Percentiles rank a stretch among this genome's conserved stretches.
These are phyloP conservation scores for Proisotoma minuta DNA, from an alignment of 2,888 invertebrate genomes.

Conservation along the genomic window DNA sequence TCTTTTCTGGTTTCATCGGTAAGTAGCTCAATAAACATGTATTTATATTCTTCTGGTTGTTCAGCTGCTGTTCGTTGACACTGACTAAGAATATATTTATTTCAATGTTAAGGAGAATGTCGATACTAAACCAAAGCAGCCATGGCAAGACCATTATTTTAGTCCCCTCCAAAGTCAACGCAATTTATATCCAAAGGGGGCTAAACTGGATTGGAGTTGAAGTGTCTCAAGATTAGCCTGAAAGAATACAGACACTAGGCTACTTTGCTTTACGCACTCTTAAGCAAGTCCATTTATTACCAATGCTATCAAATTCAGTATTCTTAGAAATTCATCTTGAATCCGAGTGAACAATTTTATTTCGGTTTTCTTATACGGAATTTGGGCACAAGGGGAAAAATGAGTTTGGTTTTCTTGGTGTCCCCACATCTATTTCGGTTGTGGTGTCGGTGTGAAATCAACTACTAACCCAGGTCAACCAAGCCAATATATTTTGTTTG, in stretches of 20 bases:
- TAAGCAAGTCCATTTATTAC: neutral
- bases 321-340: neutral
- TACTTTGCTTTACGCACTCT: neutral
- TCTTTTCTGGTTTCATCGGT: too few relatives aligned
- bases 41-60: too few relatives aligned
- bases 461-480: constrained; percentile 8
- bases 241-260: neutral
- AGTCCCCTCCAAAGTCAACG: neutral
- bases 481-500: neutral
- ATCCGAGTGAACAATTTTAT: neutral
- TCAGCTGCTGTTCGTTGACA: too few relatives aligned
- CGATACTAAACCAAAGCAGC: neutral
- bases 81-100: too few relatives aligned
- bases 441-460: constrained; percentile 5
- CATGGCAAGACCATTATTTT: neutral
- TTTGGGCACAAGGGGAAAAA: constrained; percentile 4
- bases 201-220: neutral
- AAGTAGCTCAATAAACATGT: too few relatives aligned
- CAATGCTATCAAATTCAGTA: constrained; percentile 5
- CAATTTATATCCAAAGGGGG: neutral
- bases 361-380: neutral
- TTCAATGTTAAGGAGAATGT: neutral
- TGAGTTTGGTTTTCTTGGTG: neutral
- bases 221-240: neutral
- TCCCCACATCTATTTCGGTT: constrained; percentile 1